Percentiles rank a stretch among this genome's conserved stretches.
phyloP scores from a whole-genome alignment of 30 jellyfish, hydroid and myxozoan genomes.

The Pseudorhiza aurosa region DNA sequence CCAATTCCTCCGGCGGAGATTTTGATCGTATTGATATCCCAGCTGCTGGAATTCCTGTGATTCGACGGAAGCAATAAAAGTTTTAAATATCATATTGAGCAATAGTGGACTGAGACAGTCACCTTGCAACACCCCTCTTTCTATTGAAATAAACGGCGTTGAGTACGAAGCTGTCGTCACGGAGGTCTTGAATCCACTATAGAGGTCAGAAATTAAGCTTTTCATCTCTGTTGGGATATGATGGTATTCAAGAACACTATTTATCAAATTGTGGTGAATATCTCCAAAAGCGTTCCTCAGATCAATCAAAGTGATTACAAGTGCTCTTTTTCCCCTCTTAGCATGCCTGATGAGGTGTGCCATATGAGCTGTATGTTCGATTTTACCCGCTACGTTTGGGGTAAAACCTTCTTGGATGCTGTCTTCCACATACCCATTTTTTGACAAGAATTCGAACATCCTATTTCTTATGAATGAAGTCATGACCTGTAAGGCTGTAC shows the following conservation, averaged over 20 bases:
- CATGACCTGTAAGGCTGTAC: slow-evolving; percentile 6
- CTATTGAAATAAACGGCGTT: not conserved
- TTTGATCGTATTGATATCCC: not conserved
- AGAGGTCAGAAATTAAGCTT: slow-evolving; percentile 5
- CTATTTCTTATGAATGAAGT: slow-evolving; percentile 31
- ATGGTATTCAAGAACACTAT: slow-evolving; percentile 8
- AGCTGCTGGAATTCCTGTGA: slow-evolving; percentile 22
- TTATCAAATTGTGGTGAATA: slow-evolving; percentile 9
- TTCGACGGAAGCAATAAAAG: slow-evolving; percentile 2
- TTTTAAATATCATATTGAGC: not conserved
- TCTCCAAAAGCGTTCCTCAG: slow-evolving; percentile 17
- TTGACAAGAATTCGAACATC: slow-evolving; percentile 11
- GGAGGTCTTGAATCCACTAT: slow-evolving; percentile 6
- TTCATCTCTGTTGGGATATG: slow-evolving; percentile 10
- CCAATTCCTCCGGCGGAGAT: not conserved
- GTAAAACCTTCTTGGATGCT: slow-evolving; percentile 20
- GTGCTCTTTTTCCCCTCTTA: slow-evolving; percentile 19
- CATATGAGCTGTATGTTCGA: slow-evolving; percentile 45
- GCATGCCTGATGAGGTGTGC: slow-evolving; percentile 47
- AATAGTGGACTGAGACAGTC: slow-evolving; percentile 24
- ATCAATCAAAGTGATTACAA: slow-evolving; percentile 29
- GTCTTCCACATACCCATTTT: slow-evolving; percentile 1
- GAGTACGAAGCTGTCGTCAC: not conserved
- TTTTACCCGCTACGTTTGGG: slow-evolving; percentile 9
- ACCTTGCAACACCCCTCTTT: slow-evolving; percentile 2